Conservation (phyloP, 2,888 invertebrate genomes). For the Pollenia angustigena region DNA sequence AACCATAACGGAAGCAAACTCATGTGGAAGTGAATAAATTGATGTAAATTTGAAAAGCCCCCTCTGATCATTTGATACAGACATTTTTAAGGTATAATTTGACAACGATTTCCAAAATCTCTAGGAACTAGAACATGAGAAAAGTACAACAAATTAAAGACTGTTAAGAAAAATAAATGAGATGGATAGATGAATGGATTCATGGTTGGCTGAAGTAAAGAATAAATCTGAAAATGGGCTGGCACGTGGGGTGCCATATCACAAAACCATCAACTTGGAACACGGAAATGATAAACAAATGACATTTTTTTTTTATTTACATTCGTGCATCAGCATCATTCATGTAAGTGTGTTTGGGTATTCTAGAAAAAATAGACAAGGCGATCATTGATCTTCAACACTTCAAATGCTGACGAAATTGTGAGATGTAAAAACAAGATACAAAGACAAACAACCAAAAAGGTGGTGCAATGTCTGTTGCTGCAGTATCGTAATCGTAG, state of each 20-base stretch:
- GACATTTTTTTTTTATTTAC: slow-evolving; percentile 56
- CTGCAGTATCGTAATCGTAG: background rate
- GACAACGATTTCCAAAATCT: slow-evolving; percentile 10
- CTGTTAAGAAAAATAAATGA: background rate
- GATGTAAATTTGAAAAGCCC: slow-evolving; percentile 43
- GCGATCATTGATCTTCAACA: slow-evolving; percentile 65
- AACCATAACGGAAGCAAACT: slow-evolving; percentile 4
- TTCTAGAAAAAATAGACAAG: slow-evolving; percentile 11
- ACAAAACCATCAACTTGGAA: slow-evolving; percentile 55
- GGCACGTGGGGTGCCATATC: slow-evolving; percentile 62
- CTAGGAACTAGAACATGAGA: slow-evolving; percentile 11
- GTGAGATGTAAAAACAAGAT: slow-evolving; percentile 25
- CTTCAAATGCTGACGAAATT: slow-evolving; percentile 42
- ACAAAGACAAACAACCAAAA: slow-evolving; percentile 36
- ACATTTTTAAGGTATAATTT: slow-evolving; percentile 53
- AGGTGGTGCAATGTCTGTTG: slow-evolving; percentile 3
- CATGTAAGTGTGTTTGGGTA: slow-evolving; percentile 4
- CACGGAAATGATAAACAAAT: slow-evolving; percentile 66
- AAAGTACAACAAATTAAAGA: slow-evolving; percentile 11
- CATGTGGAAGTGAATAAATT: slow-evolving; percentile 7
- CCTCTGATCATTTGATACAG: slow-evolving; percentile 37
- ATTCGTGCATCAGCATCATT: background rate
- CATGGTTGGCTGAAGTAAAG: slow-evolving; percentile 45
- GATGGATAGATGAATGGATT: slow-evolving; percentile 30
- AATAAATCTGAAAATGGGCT: slow-evolving; percentile 44